Evolutionary conservation across 2,797 vertebrate genomes (phyloP).

Genomic region (Orestias chungarensis): DNA sequence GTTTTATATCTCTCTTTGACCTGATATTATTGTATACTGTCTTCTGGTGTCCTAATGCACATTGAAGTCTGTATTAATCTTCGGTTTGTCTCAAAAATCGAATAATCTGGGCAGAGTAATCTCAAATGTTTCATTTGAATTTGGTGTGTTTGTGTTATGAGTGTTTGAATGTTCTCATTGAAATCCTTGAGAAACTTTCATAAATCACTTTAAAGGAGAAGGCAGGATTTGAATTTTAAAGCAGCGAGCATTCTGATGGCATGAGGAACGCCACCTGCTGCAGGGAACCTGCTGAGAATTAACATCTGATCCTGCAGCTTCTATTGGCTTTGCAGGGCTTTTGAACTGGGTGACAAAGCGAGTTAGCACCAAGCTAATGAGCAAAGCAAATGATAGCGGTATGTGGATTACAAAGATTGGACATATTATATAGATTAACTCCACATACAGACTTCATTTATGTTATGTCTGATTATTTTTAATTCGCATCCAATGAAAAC

Average conservation of each 20-base stretch:
- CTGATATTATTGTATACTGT: constrained; percentile 8
- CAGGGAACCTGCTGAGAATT: not conserved
- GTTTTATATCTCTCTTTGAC: not conserved
- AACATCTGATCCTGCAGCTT: not conserved
- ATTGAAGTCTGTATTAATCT: constrained; percentile 45
- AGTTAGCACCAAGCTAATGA: constrained; percentile 6
- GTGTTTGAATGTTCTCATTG: not conserved
- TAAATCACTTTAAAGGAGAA: not conserved
- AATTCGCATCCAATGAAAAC: no score
- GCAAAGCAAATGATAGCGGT: not conserved
- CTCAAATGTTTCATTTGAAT: constrained; percentile 66
- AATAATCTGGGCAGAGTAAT: constrained; percentile 73
- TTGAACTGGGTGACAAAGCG: constrained; percentile 5
- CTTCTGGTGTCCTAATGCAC: constrained; percentile 17
- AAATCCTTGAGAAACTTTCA: not conserved
- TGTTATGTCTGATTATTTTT: no score
- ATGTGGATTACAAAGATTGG: no score
- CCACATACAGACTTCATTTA: no score
- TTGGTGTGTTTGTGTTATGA: constrained; percentile 25
- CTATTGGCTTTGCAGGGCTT: not conserved
- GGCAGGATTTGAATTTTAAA: not conserved
- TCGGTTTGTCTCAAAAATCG: constrained; percentile 55
- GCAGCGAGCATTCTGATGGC: no score
- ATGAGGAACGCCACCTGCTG: not conserved
- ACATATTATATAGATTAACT: no score